A percentile compares a stretch with the other conserved stretches of the same genome.
These are phyloP conservation scores for Blomia tropicalis DNA, from an alignment of 2,888 invertebrate genomes.

Conservation along the genomic window DNA sequence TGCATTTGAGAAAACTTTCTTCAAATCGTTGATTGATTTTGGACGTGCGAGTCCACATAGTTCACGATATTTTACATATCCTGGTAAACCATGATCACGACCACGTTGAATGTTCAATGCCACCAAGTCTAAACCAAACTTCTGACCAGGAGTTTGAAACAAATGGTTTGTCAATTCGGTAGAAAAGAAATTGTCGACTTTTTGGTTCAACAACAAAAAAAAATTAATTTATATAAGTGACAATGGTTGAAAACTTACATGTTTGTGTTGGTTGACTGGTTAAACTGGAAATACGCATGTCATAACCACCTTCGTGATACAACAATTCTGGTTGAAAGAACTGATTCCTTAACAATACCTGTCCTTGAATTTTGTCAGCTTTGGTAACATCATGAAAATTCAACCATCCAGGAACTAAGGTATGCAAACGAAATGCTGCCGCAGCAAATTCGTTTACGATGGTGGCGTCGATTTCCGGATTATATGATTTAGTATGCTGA, in stretches of 20 bases:
- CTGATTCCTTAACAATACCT: neutral
- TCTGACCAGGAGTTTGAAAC: constrained; percentile 28
- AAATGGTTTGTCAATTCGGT: constrained; percentile 30
- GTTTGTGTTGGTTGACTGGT: constrained; percentile 26
- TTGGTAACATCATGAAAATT: constrained; percentile 11
- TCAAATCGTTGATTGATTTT: constrained; percentile 52
- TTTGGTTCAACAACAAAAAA: constrained; percentile 19
- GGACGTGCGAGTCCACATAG: constrained; percentile 39
- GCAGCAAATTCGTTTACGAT: constrained; percentile 33
- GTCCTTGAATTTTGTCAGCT: neutral
- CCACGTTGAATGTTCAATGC: constrained; percentile 26
- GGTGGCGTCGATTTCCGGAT: constrained; percentile 30
- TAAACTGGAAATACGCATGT: constrained; percentile 27
- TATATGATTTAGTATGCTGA: constrained; percentile 31
- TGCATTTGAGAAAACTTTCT: constrained; percentile 46
- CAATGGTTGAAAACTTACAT: no score
- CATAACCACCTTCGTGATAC: constrained; percentile 25
- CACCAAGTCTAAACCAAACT: constrained; percentile 32
- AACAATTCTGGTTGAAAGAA: constrained; percentile 27
- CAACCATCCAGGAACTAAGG: constrained; percentile 26
- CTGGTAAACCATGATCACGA: constrained; percentile 33
- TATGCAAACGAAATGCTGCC: constrained; percentile 34
- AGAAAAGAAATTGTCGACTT: constrained; percentile 13
- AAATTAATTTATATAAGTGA: no score
- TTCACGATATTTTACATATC: constrained; percentile 33